These are phyloP conservation scores for Oncorhynchus tshawytscha DNA, from an alignment of 2,113 vertebrate genomes.

Conservation along the genomic window DNA sequence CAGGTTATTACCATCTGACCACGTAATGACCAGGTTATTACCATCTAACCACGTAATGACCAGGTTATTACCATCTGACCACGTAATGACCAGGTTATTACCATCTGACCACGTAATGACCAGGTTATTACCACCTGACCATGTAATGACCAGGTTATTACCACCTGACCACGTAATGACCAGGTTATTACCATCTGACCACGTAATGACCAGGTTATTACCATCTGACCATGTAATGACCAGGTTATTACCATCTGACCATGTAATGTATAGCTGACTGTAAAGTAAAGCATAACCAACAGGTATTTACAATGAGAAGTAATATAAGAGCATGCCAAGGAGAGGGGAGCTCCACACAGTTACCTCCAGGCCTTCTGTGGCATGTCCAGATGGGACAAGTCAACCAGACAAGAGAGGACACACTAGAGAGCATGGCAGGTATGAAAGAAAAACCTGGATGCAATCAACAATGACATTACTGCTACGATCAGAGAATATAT, in stretches of 20 bases:
- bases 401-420: constrained; percentile 1
- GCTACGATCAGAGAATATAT: neutral
- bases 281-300: neutral
- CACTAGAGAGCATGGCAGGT: neutral
- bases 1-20: too few species aligned
- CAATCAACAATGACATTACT: neutral
- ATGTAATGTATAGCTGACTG: neutral
- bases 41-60: too few species aligned
- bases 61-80: too few species aligned
- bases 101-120: too few species aligned
- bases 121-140: too few species aligned
- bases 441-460: neutral
- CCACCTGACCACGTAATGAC: too few species aligned
- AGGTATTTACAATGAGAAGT: neutral
- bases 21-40: too few species aligned
- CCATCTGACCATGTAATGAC: neutral
- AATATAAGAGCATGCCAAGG: neutral
- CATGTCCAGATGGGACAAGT: neutral
- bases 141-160: too few species aligned
- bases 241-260: neutral
- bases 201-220: too few species aligned
- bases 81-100: too few species aligned
- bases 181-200: too few species aligned
- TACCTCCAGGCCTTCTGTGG: neutral
- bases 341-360: neutral